Base-by-base conservation (phyloP, 1,140 invertebrate species). In the Calliphora vicina region DNA sequence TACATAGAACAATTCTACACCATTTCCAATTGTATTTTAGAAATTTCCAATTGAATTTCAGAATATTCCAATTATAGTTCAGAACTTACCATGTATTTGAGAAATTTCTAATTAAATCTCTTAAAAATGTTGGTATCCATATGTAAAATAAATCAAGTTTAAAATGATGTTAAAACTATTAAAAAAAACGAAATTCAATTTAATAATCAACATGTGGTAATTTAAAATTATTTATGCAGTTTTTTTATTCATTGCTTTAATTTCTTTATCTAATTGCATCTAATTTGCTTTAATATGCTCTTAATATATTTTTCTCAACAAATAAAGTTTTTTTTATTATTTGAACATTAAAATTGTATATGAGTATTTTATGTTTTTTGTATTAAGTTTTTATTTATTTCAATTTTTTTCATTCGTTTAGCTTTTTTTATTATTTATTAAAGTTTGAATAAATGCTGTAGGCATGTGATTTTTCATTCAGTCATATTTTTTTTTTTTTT, bases 391-490 rank as follows among this genome's bases (percentile, higher is more conserved):
- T 57, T n/a, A n/a, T n/a, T n/a, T n/a, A n/a, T n/a, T n/a, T n/a
- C n/a, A n/a, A n/a, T n/a, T n/a, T n/a, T n/a, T n/a, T n/a, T n/a
- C n/a, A n/a, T n/a, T n/a, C n/a, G n/a, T n/a, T n/a, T n/a, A n/a
- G n/a, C n/a, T n/a, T n/a, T 23, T 23, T 67, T 25, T 20, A 23
- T 23, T 67, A 67, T 67, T 67, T 67, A 67, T 67, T 67, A 67
- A 67, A 23, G 6, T 23, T 23, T 67, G 23, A 67, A 67, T 67
- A 67, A 67, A 67, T 67, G 61, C 61, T 23, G 61, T 67, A 67
- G 61, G 61, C 61, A 67, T 67, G n/a, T 67, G 61, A 67, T 67
- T 67, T 67, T 67, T 67, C 61, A 67, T 67, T 67, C 61, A 67
- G 20, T 67, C 61, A 67, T 15, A n/a, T n/a, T 57, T 57, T 57